A percentile compares a stretch with the other conserved stretches of the same genome.
Conservation (phyloP, 2,888 invertebrate genomes). For the Plagiodera versicolora region DNA sequence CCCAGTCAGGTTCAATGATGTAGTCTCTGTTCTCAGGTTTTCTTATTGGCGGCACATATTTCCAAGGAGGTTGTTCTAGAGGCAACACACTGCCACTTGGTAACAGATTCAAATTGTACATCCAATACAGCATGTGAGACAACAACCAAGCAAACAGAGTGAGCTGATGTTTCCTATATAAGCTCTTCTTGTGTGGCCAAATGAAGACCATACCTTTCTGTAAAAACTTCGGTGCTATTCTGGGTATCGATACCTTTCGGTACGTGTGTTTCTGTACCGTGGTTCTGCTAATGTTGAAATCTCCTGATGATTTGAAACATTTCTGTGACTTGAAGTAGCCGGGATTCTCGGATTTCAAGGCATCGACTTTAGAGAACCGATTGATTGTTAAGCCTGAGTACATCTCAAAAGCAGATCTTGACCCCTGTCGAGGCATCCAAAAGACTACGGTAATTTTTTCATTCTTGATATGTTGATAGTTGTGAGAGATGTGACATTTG, state of each 20-base stretch:
- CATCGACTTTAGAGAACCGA: conserved; percentile 30
- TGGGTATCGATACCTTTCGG: conserved; percentile 35
- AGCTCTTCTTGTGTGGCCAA: conserved; percentile 36
- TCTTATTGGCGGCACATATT: conserved; percentile 39
- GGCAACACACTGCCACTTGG: conserved; percentile 46
- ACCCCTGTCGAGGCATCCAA: neutral
- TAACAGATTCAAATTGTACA: conserved; percentile 42
- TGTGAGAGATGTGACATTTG: neutral
- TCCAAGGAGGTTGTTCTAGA: conserved; percentile 46
- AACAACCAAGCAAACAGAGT: conserved; percentile 40
- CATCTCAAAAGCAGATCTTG: conserved; percentile 15
- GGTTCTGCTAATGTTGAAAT: conserved; percentile 6
- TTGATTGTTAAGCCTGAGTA: conserved; percentile 15
- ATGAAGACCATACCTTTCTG: conserved; percentile 38
- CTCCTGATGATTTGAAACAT: conserved; percentile 11
- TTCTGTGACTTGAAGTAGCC: conserved; percentile 35
- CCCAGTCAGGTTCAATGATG: conserved; percentile 53
- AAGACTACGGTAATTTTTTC: neutral
- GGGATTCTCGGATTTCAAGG: conserved; percentile 31
- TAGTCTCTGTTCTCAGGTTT: conserved; percentile 48
- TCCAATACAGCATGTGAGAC: conserved; percentile 45
- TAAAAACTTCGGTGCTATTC: conserved; percentile 30
- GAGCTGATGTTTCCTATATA: conserved; percentile 36
- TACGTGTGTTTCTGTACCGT: conserved; percentile 31
- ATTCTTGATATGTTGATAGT: neutral